A percentile compares a stretch with the other conserved stretches of the same genome.
Evolutionary conservation across 1,140 invertebrate genomes (phyloP).

Genomic region (Bursaphelenchus mucronatus): DNA sequence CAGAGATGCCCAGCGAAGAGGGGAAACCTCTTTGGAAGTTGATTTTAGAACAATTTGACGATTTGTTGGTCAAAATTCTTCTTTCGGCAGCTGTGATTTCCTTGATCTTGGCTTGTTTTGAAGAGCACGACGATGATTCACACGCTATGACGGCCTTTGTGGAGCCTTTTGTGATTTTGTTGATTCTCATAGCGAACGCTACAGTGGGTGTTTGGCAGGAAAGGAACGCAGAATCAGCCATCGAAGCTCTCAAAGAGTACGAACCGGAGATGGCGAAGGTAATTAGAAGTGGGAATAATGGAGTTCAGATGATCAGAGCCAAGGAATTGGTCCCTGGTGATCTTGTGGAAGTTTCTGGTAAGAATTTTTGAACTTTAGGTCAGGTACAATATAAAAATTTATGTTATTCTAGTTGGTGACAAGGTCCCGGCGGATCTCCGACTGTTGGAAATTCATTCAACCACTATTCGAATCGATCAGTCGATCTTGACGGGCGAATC

Average conservation of each 20-base stretch:
- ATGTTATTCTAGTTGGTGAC: conserved; percentile 80
- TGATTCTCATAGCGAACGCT: conserved; percentile 99
- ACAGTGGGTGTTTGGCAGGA: conserved; percentile 99
- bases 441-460: conserved; percentile 90
- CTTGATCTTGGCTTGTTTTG: conserved; percentile 99
- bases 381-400: conserved; percentile 16
- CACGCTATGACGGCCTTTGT: conserved; percentile 91
- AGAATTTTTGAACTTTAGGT: conserved; percentile 24
- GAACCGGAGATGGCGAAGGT: conserved; percentile 99
- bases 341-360: conserved; percentile 84
- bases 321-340: conserved; percentile 98
- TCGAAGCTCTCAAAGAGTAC: conserved; percentile 99
- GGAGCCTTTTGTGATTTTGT: conserved; percentile 98
- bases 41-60: conserved; percentile 95
- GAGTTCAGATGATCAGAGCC: conserved; percentile 92
- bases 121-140: conserved; percentile 89
- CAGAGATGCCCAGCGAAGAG: conserved; percentile 67
- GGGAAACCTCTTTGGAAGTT: conserved; percentile 79
- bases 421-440: conserved; percentile 99
- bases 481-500: conserved; percentile 99
- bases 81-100: conserved; percentile 99
- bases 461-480: conserved; percentile 97
- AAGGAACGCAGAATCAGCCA: conserved; percentile 69
- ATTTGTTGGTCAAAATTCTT: conserved; percentile 99
- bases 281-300: conserved; percentile 82